Conservation (phyloP, 2,797 vertebrate species). For the Semotilus atromaculatus region DNA sequence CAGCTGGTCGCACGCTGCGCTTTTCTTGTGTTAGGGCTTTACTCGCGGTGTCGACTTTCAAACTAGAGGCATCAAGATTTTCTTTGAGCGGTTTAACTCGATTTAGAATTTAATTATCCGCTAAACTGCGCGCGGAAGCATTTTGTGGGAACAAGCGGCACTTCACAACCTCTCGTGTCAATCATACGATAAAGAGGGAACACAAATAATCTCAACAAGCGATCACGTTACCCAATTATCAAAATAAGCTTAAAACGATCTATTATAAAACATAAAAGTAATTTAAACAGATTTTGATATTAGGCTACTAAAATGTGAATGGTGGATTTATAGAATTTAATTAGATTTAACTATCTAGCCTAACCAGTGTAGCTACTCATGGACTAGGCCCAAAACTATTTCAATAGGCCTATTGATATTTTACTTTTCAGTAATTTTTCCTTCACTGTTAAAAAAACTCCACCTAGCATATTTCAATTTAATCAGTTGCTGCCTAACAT, state of each 20-base stretch:
- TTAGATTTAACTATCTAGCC: neutral
- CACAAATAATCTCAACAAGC: slow-evolving; percentile 15
- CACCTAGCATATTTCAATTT: neutral
- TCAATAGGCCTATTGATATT: neutral
- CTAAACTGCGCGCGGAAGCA: slow-evolving; percentile 78
- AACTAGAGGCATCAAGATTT: slow-evolving; percentile 68
- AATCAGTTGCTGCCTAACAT: neutral
- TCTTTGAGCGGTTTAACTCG: slow-evolving; percentile 77
- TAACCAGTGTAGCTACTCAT: too few relatives aligned
- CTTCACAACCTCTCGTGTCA: slow-evolving; percentile 71
- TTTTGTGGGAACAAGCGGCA: slow-evolving; percentile 72
- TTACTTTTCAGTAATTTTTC: neutral
- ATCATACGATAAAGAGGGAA: slow-evolving; percentile 70
- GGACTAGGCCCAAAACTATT: neutral
- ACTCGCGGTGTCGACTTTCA: slow-evolving; percentile 76
- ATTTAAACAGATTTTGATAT: neutral
- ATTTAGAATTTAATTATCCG: slow-evolving; percentile 85
- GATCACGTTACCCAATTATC: slow-evolving; percentile 5
- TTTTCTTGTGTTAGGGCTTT: slow-evolving; percentile 72
- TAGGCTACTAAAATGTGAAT: neutral
- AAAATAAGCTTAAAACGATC: neutral
- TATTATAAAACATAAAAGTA: neutral
- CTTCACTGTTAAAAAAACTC: neutral
- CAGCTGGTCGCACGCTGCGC: slow-evolving; percentile 72
- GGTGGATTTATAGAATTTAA: neutral